Evolutionary conservation across 1,140 invertebrate species (phyloP).

Genomic region (Oncopeltus fasciatus): DNA sequence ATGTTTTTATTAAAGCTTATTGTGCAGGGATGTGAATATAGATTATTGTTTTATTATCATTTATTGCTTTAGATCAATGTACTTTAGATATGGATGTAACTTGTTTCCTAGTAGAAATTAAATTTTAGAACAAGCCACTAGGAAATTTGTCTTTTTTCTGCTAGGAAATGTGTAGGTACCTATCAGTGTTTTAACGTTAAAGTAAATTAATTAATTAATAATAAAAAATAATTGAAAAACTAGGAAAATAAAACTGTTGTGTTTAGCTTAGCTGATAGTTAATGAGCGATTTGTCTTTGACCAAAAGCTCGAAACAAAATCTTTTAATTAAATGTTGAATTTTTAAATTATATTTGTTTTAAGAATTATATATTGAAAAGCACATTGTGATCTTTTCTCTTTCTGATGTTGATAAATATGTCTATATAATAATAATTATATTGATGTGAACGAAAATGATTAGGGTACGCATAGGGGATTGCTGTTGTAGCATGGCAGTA

Average conservation of each 20-base stretch:
- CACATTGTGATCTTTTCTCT: constrained; percentile 18
- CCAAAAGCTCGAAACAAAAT: not conserved
- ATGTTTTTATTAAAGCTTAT: constrained; percentile 6
- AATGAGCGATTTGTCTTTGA: not conserved
- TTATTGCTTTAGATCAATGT: constrained; percentile 16
- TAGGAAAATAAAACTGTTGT: constrained; percentile 4
- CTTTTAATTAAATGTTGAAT: constrained; percentile 14
- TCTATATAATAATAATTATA: not conserved
- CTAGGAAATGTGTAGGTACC: constrained; percentile 6
- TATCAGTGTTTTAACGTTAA: constrained; percentile 3
- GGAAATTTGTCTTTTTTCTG: not conserved
- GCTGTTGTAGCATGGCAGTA: constrained; percentile 1
- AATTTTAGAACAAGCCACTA: constrained; percentile 1
- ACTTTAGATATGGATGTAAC: constrained; percentile 10
- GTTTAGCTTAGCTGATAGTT: constrained; percentile 4
- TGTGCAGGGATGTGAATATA: constrained; percentile 12
- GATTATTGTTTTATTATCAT: constrained; percentile 3
- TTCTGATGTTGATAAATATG: not conserved
- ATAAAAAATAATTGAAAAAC: not conserved
- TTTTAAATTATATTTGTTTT: constrained; percentile 13
- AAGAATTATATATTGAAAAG: constrained; percentile 12
- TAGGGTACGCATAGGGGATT: not conserved
- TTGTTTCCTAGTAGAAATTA: constrained; percentile 13
- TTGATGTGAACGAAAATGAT: not conserved
- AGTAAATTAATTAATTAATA: not conserved